Evolutionary conservation across 2,888 invertebrate genomes (phyloP), one percentile per base, ranked within the genome.

Genomic region (Salpingus planirostris): DNA sequence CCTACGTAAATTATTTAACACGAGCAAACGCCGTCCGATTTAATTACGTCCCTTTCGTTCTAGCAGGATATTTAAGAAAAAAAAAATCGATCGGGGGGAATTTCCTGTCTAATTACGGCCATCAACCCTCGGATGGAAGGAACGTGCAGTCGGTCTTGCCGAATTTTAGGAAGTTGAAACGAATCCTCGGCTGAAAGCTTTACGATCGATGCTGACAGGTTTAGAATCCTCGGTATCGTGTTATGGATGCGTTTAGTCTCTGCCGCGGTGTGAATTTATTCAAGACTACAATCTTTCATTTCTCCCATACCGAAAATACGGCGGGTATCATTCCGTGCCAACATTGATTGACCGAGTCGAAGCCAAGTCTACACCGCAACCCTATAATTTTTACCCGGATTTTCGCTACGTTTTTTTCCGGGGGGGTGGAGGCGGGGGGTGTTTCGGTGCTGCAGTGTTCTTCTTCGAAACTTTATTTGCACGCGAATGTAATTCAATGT

Each of bases 171-270:
- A 54, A 59, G 57, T 50, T 55, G 55, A 61, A 58, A 58, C 56
- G 60, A 55, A 59, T 55, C 50, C 49, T 43, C 43, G 43, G 54
- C 46, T 63, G 65, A 65, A 63, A 65, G 64, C 50, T 64, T 64
- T 65, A 65, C 64, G 63, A 61, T 59, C 57, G 46, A 50, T 51
- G 62, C 52, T 64, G 65, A 65, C 64, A 64, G 64, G 49, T 64
- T 64, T 63, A 65, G 60, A 52, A 54, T 52, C 55, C 51, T 49
- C 48, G 10, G 23, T 23, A 10, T 23, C 10, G 23, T 10, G 23
- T 11, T 23, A 23, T 10, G 23, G 23, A 23, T 23, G 23, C 11
- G 23, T 10, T 10, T 10, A 7, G 10, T 18, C 18, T 18, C 18
- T 18, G 8, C 18, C 18, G 18, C 18, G 5, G 18, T 18, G 18